A percentile compares a stretch with the other conserved stretches of the same genome.
Evolutionary conservation across 2,113 vertebrate species (phyloP).

Genomic region (Onychorhynchus coronatus): DNA sequence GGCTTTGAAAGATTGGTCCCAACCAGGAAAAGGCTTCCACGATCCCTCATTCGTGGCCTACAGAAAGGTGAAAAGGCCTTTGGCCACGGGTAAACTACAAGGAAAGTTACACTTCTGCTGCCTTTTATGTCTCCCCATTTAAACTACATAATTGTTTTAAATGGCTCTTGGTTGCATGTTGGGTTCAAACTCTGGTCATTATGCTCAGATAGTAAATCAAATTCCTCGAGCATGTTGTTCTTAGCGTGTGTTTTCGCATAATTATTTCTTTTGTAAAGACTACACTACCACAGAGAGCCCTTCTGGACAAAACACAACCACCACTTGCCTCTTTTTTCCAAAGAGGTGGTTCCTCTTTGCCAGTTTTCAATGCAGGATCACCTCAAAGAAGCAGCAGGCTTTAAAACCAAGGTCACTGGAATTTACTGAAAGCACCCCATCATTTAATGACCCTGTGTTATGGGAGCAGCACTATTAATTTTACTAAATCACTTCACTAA

Average conservation of each 20-base stretch:
- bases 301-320: neutral
- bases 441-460: neutral
- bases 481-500: neutral
- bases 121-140: slow-evolving; percentile 37
- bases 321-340: neutral
- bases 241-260: slow-evolving; percentile 15
- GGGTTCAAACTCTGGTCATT: slow-evolving; percentile 52
- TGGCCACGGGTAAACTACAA: neutral
- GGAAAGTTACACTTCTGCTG: neutral
- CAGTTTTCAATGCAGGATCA: neutral
- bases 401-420: neutral
- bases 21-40: neutral
- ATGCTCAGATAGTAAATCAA: slow-evolving; percentile 45
- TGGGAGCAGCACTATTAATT: neutral
- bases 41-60: neutral
- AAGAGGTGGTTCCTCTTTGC: neutral
- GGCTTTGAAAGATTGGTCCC: neutral
- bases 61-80: neutral
- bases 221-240: slow-evolving; percentile 48
- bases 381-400: neutral
- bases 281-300: neutral
- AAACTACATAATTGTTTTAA: slow-evolving; percentile 44
- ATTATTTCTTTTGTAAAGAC: neutral
- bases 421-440: neutral
- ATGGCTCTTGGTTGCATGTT: neutral